Base-by-base conservation (phyloP, 35 echinoderm and acorn worm species). In the Eucidaris tribuloides region DNA sequence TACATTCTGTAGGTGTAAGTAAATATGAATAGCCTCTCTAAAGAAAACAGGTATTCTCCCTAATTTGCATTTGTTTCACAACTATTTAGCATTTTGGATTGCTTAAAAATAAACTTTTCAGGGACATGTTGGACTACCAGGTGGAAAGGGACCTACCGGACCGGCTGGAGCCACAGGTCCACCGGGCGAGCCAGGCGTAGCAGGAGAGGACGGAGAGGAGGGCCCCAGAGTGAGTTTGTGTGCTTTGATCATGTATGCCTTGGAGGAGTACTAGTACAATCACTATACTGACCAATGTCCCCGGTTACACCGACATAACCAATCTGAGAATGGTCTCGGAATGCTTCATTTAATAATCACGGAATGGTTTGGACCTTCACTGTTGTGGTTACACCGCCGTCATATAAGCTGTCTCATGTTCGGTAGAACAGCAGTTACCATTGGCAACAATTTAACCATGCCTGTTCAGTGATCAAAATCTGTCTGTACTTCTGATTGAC, bases 121-220 rank as follows among this genome's bases (percentile, higher is more conserved):
- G 83, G 83, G 83, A 14, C 63, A 86, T 27, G 18, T 42, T 37
- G 83, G 83, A 27, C 52, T 59, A 14, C 30, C 22, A 13, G 83
- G 83, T 9, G 45, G 45, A 25, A 66, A 76, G 58, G 83, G 83
- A 59, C 43, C 43, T 13, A 44, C 46, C 25, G 83, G 83, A 74
- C 68, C 31, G 27, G 65, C 39, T 54, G 83, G 83, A 3, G 48
- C 38, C 0, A 65, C 78, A 48, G 84, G 84, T 40, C n/a, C 31
- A 39, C 7, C 22, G 14, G 84, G 84, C 25, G 18, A 9, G 24
- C 54, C 46, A 60, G 84, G 84, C 23, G 6, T 13, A 2, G 71
- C 6, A 36, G 84, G 84, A 2, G 74, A 79, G 58, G 27, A 55
- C 13, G 84, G 84, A 29, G 29, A 45, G 19, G 31, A 40, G 27